phyloP scores from a whole-genome alignment of 2,113 vertebrate genomes.

The Cepphus grylle region DNA sequence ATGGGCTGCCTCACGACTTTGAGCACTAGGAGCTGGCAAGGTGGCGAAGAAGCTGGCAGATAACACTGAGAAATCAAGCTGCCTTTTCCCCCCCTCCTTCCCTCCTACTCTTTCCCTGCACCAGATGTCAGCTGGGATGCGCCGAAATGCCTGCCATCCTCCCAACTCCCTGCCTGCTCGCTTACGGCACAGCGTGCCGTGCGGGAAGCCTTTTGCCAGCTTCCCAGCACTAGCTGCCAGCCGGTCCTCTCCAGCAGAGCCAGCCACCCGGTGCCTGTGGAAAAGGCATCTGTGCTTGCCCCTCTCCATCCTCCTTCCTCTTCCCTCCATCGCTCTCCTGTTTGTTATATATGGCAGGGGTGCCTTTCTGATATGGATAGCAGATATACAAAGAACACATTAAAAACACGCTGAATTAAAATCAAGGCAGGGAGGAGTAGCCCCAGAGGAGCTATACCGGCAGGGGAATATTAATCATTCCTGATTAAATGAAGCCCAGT shows the following conservation, averaged over 20 bases:
- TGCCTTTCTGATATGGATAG: neutral
- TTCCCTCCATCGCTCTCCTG: neutral
- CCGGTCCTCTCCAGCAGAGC: neutral
- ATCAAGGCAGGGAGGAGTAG: neutral
- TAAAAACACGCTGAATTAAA: neutral
- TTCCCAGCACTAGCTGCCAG: neutral
- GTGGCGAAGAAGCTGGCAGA: neutral
- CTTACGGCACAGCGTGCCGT: rapidly evolving
- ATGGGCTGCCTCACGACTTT: neutral
- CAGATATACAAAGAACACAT: neutral
- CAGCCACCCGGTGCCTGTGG: neutral
- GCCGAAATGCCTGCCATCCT: neutral
- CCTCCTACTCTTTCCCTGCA: slow-evolving; percentile 8
- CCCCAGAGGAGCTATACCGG: neutral
- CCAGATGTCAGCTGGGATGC: slow-evolving; percentile 12
- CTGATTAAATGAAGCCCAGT: neutral
- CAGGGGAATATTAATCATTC: neutral
- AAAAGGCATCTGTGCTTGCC: neutral
- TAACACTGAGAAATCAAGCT: neutral
- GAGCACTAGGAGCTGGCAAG: neutral
- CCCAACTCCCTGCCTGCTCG: neutral
- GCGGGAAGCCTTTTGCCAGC: neutral
- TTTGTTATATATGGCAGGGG: neutral
- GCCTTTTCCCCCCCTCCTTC: neutral
- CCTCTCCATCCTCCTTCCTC: neutral